phyloP scores from a whole-genome alignment of 2,888 invertebrate species.

The Coenonympha arcania region DNA sequence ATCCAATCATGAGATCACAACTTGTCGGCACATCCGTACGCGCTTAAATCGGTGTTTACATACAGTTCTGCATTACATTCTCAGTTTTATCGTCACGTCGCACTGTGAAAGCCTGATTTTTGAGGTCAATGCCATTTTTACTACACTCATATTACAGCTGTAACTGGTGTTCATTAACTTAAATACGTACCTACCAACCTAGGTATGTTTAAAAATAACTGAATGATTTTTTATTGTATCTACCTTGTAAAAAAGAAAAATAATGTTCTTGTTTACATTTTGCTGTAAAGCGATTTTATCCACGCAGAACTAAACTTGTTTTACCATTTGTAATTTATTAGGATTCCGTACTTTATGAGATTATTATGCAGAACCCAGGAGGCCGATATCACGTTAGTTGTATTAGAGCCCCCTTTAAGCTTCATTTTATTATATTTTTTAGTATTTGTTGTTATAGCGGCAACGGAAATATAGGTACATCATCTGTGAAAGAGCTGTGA shows the following conservation, averaged over 20 bases:
- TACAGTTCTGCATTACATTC: constrained; percentile 15
- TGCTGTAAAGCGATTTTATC: too few relatives aligned
- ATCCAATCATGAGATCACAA: too few relatives aligned
- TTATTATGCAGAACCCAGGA: too few relatives aligned
- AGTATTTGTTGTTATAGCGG: too few relatives aligned
- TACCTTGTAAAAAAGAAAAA: not conserved
- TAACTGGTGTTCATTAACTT: constrained; percentile 1
- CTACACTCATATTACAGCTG: constrained; percentile 17
- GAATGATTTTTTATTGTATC: not conserved
- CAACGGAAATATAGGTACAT: too few relatives aligned
- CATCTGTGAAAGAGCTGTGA: too few relatives aligned
- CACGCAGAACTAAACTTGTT: too few relatives aligned
- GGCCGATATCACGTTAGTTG: too few relatives aligned
- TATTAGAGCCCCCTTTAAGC: too few relatives aligned
- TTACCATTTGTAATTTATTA: too few relatives aligned
- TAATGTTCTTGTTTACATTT: not conserved
- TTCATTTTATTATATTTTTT: too few relatives aligned
- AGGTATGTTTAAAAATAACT: not conserved
- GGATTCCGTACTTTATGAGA: too few relatives aligned
- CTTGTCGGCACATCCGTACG: not conserved
- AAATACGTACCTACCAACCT: not conserved
- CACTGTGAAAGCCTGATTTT: constrained; percentile 15
- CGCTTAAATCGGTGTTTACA: constrained; percentile 16
- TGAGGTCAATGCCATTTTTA: constrained; percentile 21
- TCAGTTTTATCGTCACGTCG: constrained; percentile 19